Percentiles rank a stretch among this genome's conserved stretches.
Evolutionary conservation across 1,140 invertebrate species (phyloP).

Genomic region (Neotoxoptera formosana): DNA sequence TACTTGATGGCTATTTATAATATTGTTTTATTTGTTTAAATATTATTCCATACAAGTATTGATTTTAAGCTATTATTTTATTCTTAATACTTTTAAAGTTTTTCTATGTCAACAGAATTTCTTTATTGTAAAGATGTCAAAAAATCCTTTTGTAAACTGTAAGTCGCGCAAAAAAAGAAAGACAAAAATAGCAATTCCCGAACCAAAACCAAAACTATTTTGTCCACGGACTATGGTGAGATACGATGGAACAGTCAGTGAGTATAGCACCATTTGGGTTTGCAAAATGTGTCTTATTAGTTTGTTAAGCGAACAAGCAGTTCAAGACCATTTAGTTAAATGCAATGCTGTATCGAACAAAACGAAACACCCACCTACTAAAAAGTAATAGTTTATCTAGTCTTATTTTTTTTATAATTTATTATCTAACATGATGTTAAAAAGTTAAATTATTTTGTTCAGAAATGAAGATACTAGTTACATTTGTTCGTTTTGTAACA

Average conservation of each 20-base stretch:
- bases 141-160: conserved; percentile 40
- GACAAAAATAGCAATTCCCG: fast-evolving
- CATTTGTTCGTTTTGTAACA: not conserved
- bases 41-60: too few species aligned
- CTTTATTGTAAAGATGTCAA: not conserved
- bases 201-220: not conserved
- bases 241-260: not conserved
- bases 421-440: not conserved
- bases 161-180: not conserved
- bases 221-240: not conserved
- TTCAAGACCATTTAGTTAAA: not conserved
- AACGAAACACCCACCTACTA: not conserved
- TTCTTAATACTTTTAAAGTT: not conserved
- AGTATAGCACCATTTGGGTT: not conserved
- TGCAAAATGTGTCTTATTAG: not conserved
- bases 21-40: too few species aligned
- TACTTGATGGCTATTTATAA: too few species aligned
- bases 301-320: not conserved
- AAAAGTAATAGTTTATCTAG: not conserved
- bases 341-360: not conserved
- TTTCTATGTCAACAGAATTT: not conserved
- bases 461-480: not conserved
- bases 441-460: not conserved
- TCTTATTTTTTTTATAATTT: not conserved
- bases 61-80: not conserved